Conservation (phyloP, 2,797 vertebrate species). For the Coluber constrictor region DNA sequence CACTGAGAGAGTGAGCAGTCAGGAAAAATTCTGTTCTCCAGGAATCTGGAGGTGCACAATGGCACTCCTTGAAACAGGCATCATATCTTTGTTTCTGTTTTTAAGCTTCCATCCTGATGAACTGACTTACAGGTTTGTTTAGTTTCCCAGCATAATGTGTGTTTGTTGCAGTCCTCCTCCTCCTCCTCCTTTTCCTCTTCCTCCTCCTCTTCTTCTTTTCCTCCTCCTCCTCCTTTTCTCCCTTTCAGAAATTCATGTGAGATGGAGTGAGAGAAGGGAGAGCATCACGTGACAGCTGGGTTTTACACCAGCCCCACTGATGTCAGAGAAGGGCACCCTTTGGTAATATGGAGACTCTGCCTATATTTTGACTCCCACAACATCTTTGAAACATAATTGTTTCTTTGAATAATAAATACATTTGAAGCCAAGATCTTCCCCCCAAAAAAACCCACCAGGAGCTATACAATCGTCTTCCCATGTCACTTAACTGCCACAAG, state of each 20-base stretch:
- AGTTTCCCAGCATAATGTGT: neutral
- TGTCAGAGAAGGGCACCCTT: neutral
- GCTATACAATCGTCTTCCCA: neutral
- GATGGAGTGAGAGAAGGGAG: neutral
- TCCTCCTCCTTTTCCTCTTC: neutral
- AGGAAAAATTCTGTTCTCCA: neutral
- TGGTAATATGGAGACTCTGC: neutral
- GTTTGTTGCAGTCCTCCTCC: neutral
- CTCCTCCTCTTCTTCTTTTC: accelerated
- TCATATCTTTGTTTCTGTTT: neutral
- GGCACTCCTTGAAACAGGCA: neutral
- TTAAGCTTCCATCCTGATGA: neutral
- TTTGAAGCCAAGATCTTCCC: neutral
- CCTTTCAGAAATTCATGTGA: neutral
- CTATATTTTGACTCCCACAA: neutral
- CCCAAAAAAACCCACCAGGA: accelerated
- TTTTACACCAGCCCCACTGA: neutral
- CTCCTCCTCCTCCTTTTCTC: neutral
- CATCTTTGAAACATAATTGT: neutral
- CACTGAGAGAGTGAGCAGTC: neutral
- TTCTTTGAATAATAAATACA: neutral
- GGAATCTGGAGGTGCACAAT: neutral
- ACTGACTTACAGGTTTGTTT: neutral
- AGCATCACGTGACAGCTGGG: neutral
- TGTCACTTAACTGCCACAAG: neutral